Evolutionary conservation across 2,113 vertebrate species (phyloP), one percentile per base, ranked within the genome.

Genomic region (Catharus minimus): DNA sequence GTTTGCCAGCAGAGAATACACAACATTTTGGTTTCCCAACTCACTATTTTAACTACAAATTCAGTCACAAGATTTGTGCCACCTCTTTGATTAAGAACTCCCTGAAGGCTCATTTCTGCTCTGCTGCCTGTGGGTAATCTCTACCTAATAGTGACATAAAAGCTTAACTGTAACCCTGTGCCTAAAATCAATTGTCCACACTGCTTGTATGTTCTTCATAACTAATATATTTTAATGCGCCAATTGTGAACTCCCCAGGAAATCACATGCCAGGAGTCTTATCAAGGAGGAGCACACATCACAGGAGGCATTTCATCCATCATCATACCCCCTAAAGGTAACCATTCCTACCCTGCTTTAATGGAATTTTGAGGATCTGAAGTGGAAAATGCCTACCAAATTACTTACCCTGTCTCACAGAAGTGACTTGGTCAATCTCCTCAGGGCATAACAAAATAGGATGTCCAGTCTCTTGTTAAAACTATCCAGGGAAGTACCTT

Each of bases 51-150:
- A 84, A 55, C 71, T 52, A 79, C n/a, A 84, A 90, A 69, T 68
- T 56, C 50, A 84, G 50, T 32, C 46, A 76, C 43, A 62, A 61
- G 14, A 47, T 76, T 86, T 79, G 22, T 39, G 33, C 43, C 14
- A 9, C 85, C 47, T 73, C 71, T 76, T 69, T 88, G 88, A 94
- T 88, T 73, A 92, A 80, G 74, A 90, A 82, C 50, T 44, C 67
- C 56, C 67, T 50, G 33, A 89, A 79, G 77, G 30, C 30, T 76
- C 50, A 52, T 88, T 82, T 89, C 83, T 82, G 36, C 66, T 47
- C 26, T 62, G 43, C 62, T 68, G 66, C 88, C 74, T 62, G 55
- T 47, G 26, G n/a, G 39, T 72, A 87, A 90, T 56, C 74, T 79
- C 62, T 47, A 57, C 58, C 55, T 79, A 92, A 90, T 9, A 93